Percentiles rank a stretch among this genome's conserved stretches.
These are phyloP conservation scores for Meghimatium bilineatum DNA, from an alignment of 2,888 invertebrate genomes.

Conservation along the genomic window DNA sequence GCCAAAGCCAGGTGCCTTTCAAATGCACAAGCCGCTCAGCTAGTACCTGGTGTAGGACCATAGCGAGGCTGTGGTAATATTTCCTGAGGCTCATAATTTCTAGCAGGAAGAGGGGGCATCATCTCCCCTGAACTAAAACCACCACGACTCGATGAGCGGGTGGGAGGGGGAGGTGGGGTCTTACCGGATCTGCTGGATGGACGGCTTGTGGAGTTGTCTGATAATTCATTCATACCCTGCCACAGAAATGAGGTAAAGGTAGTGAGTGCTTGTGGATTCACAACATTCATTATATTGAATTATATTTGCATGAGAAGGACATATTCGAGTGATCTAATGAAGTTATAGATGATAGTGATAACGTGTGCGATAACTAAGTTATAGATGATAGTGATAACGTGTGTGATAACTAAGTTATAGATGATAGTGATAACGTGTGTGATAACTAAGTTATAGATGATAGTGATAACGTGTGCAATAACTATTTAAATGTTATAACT, in stretches of 20 bases:
- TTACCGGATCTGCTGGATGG: slow-evolving; percentile 66
- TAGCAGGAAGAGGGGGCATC: slow-evolving; percentile 67
- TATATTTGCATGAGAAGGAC: too few species aligned
- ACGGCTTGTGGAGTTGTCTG: slow-evolving; percentile 64
- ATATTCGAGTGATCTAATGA: background rate
- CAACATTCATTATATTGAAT: background rate
- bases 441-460: too few species aligned
- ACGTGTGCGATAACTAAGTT: too few species aligned
- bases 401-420: too few species aligned
- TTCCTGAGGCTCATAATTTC: slow-evolving; percentile 69
- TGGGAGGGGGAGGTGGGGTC: slow-evolving; percentile 71
- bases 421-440: too few species aligned
- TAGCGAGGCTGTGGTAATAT: slow-evolving; percentile 58
- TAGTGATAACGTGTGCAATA: too few species aligned
- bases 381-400: too few species aligned
- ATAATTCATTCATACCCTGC: slow-evolving; percentile 68
- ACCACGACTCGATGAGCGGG: slow-evolving; percentile 65
- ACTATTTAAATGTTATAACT: too few species aligned
- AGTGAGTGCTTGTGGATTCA: background rate
- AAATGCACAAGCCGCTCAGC: slow-evolving; percentile 1
- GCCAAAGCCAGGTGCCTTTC: background rate
- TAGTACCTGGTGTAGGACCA: slow-evolving; percentile 62
- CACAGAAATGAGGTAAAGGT: slow-evolving; percentile 19
- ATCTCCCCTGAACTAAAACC: slow-evolving; percentile 44
- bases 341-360: too few species aligned